A percentile compares a stretch with the other conserved stretches of the same genome.
phyloP scores from a whole-genome alignment of 1,140 invertebrate genomes.

The Meloidogyne floridensis region DNA sequence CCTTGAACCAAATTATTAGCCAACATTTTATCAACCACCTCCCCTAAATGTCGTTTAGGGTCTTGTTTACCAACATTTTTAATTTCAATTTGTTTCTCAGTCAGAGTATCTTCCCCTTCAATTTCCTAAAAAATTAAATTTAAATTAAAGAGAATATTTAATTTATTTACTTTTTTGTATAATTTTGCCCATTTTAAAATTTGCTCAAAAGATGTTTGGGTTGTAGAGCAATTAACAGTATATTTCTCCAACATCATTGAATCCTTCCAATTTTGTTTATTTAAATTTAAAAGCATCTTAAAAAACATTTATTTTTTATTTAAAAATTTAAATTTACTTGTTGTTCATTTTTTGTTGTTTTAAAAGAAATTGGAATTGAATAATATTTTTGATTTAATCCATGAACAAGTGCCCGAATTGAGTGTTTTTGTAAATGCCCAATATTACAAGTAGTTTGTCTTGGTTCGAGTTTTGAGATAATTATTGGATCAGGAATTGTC shows the following conservation, averaged over 20 bases:
- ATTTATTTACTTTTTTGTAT: conserved; percentile 83
- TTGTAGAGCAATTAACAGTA: conserved; percentile 83
- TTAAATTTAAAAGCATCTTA: conserved; percentile 90
- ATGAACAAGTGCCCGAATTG: conserved; percentile 97
- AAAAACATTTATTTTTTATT: background rate
- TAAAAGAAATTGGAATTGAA: conserved; percentile 98
- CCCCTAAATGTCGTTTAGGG: conserved; percentile 96
- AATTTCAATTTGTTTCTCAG: conserved; percentile 96
- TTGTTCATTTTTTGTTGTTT: conserved; percentile 97
- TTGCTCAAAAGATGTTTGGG: conserved; percentile 84
- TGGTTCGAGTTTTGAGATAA: conserved; percentile 96
- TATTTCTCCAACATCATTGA: conserved; percentile 91
- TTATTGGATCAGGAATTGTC: conserved; percentile 97
- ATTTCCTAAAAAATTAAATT: conserved; percentile 71
- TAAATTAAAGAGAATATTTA: background rate
- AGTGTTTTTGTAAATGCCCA: conserved; percentile 96
- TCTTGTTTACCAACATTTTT: conserved; percentile 99
- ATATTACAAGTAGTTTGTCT: conserved; percentile 97
- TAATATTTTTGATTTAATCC: conserved; percentile 98
- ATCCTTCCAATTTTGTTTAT: conserved; percentile 99
- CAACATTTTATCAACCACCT: conserved; percentile 96
- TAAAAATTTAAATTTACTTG: conserved; percentile 67
- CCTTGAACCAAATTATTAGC: conserved; percentile 97
- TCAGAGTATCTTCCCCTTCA: conserved; percentile 99
- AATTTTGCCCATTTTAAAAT: conserved; percentile 97